phyloP scores from a whole-genome alignment of 1,140 invertebrate genomes.

The Mizuhopecten yessoensis region DNA sequence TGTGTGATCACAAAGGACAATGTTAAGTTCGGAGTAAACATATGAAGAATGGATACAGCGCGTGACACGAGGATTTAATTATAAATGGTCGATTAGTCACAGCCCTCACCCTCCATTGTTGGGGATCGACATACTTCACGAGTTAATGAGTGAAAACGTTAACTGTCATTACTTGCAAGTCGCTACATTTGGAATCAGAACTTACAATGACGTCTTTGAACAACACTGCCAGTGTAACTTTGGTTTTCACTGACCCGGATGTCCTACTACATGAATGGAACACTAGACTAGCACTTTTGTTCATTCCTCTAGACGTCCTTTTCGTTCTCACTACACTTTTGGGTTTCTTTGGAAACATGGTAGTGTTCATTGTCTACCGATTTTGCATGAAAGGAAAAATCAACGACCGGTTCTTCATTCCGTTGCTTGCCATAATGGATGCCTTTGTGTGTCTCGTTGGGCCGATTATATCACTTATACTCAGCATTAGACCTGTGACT shows the following conservation, averaged over 20 bases:
- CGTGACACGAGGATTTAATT: neutral
- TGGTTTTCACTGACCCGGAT: neutral
- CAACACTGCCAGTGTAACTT: neutral
- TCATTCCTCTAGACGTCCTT: neutral
- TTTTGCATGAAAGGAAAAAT: slow-evolving; percentile 29
- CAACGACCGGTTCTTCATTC: slow-evolving; percentile 12
- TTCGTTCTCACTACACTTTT: neutral
- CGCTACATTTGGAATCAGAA: neutral
- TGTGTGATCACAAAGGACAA: too few species aligned
- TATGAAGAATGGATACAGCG: neutral
- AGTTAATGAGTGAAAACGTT: too few species aligned
- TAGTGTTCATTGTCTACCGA: neutral
- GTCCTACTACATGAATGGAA: neutral
- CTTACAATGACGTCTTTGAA: neutral
- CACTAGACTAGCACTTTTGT: neutral
- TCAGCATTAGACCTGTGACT: neutral
- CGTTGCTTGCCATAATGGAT: neutral
- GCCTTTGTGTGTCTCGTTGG: neutral
- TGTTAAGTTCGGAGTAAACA: neutral
- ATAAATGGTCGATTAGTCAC: too few species aligned
- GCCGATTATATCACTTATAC: neutral
- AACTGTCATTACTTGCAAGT: neutral
- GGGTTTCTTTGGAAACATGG: neutral
- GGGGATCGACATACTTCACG: too few species aligned
- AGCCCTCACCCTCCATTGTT: too few species aligned